Conservation (phyloP, 2,797 vertebrate species). For the Syncerus caffer region DNA sequence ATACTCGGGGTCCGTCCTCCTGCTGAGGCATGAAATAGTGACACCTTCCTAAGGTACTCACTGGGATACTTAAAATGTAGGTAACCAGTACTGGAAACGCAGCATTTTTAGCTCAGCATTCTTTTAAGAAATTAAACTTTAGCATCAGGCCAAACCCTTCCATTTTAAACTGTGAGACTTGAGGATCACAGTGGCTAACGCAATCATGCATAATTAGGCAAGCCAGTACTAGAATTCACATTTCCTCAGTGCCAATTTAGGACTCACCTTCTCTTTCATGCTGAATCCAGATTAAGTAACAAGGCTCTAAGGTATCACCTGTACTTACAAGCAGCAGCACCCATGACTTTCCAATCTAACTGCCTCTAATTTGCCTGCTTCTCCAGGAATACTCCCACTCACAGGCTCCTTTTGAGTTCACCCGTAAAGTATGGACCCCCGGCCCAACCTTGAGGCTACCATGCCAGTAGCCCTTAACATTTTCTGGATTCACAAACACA, state of each 20-base stretch:
- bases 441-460: background rate
- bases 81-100: background rate
- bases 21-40: background rate
- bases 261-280: background rate
- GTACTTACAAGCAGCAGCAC: background rate
- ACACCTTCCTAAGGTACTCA: background rate
- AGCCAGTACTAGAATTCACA: background rate
- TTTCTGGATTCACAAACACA: background rate
- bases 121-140: background rate
- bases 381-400: accelerated
- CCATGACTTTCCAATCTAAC: background rate
- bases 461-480: background rate
- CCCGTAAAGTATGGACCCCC: background rate
- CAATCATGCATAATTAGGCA: background rate
- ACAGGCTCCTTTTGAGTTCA: background rate
- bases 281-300: background rate
- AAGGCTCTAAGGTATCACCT: background rate
- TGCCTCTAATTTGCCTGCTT: background rate
- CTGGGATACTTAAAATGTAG: background rate
- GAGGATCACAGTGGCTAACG: background rate
- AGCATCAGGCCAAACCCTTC: background rate
- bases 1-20: background rate
- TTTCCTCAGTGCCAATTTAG: background rate
- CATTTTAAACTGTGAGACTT: background rate
- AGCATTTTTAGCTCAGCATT: background rate